A percentile compares a stretch with the other conserved stretches of the same genome.
Evolutionary conservation across 2,113 vertebrate species (phyloP).

Genomic region (Oceanodroma tethys): DNA sequence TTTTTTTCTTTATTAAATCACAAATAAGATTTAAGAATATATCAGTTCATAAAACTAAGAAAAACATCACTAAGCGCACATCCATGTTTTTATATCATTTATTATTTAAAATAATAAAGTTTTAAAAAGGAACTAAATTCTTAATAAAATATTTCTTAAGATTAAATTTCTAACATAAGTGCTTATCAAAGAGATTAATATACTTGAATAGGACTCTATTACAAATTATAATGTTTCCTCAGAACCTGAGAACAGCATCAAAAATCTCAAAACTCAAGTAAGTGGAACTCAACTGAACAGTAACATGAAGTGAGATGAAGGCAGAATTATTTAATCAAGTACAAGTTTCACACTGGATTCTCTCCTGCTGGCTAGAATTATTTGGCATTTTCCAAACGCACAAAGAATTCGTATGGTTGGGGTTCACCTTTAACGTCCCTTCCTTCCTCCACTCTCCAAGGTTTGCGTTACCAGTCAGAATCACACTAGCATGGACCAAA

Average conservation of each 20-base stretch:
- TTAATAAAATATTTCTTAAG: not conserved
- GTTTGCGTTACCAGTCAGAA: not conserved
- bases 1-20: not conserved
- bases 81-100: not conserved
- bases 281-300: not conserved
- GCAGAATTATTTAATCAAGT: not conserved
- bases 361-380: not conserved
- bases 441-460: not conserved
- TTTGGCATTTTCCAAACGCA: not conserved
- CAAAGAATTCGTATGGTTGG: not conserved
- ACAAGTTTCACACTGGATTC: not conserved
- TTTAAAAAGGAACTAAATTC: not conserved
- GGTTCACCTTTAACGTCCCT: not conserved
- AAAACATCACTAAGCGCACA: not conserved
- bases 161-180: not conserved
- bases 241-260: not conserved
- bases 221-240: not conserved
- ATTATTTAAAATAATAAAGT: not conserved
- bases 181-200: not conserved
- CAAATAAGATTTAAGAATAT: not conserved
- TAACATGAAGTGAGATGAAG: not conserved
- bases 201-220: not conserved
- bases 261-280: not conserved
- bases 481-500: not conserved
- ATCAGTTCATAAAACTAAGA: not conserved